Base-by-base conservation (phyloP, 1,140 invertebrate species). In the Dolichoris vasculosae region DNA sequence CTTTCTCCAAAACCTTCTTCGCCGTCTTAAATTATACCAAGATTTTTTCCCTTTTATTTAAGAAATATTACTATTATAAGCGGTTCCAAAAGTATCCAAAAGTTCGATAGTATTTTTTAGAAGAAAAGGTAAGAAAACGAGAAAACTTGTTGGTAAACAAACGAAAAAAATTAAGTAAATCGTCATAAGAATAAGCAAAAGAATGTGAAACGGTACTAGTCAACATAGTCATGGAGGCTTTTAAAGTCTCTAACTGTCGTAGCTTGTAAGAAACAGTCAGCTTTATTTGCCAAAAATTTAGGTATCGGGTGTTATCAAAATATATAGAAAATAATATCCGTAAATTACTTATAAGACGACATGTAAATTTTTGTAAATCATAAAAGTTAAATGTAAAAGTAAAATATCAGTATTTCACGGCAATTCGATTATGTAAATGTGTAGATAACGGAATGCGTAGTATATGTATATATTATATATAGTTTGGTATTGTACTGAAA, bases 321-420 rank as follows among this genome's bases (percentile, higher is more conserved):
- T 79, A 83, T 73, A 32, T 67, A 82, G 0, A 59, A 15, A 48
- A 13, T 77, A 83, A 40, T 43, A 77, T 46, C 23, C 38, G 38
- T 76, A 83, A 35, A 26, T 15, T 32, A 30, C 2, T 4, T 9
- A 59, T 59, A 38, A 38, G 30, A 59, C 40, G 17, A 3, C 64
- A 23, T 89, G 88, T 89, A 88, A 87, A 89, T 88, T 89, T 63
- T 48, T 88, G 85, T 89, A 88, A 83, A 87, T 80, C 78, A 67
- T 79, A 30, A n/a, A 35, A 78, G 51, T 20, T 9, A 11, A 46
- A 20, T 71, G 30, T 35, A 32, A 20, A 59, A 48, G 40, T 75
- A 76, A 69, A 69, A 69, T 76, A 48, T 69, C 69, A 82, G 67
- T 87, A 81, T 88, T 87, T 79, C 75, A 55, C 46, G 48, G 35